phyloP scores from a whole-genome alignment of 1,140 invertebrate genomes.

The Ceratina australensis region DNA sequence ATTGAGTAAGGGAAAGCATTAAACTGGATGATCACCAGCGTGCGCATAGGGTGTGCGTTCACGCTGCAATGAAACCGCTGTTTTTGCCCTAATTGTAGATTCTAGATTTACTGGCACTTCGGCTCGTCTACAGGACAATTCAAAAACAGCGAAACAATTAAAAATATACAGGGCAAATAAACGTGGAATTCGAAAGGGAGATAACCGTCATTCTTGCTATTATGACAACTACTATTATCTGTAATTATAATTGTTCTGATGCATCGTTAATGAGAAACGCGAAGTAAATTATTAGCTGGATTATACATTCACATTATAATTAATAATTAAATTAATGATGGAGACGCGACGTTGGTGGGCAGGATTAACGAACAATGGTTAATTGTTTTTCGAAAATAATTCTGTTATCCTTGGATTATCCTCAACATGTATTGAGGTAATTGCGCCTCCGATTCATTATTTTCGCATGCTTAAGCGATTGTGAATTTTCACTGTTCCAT shows the following conservation, averaged over 20 bases:
- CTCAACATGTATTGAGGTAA: background rate
- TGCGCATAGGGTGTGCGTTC: background rate
- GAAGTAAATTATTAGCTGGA: background rate
- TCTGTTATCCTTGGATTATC: background rate
- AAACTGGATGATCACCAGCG: background rate
- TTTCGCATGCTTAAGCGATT: no score
- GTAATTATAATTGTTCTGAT: background rate
- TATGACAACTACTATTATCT: background rate
- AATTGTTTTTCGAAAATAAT: background rate
- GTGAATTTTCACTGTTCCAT: background rate
- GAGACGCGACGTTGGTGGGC: background rate
- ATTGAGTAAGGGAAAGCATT: constrained; percentile 1
- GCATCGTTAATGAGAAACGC: background rate
- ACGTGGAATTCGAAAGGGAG: no score
- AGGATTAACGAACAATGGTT: background rate
- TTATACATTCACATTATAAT: background rate
- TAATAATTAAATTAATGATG: background rate
- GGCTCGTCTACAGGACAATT: background rate
- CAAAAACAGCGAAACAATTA: background rate
- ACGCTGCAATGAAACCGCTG: constrained; percentile 1
- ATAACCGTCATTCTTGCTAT: no score
- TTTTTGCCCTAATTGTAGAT: constrained; percentile 16
- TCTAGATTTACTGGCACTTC: background rate
- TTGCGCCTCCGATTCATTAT: background rate
- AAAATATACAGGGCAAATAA: background rate